These are phyloP conservation scores for Stenodera caucasica DNA, from an alignment of 2,888 invertebrate genomes.

Conservation along the genomic window DNA sequence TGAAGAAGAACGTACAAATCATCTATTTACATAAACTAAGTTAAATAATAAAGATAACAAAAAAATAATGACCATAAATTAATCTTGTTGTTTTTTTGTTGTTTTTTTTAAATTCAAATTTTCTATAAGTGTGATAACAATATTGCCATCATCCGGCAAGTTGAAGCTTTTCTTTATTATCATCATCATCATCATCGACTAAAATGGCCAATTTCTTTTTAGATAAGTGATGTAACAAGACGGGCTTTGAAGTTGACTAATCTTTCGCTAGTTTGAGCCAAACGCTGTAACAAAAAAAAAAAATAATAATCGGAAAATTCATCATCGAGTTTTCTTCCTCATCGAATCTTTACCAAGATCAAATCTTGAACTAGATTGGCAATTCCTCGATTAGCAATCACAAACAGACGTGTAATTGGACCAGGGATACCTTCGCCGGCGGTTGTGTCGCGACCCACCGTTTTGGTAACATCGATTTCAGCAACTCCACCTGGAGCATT, in stretches of 20 bases:
- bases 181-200: constrained; percentile 20
- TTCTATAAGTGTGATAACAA: constrained; percentile 23
- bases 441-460: constrained; percentile 57
- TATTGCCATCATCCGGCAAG: constrained; percentile 14
- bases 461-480: constrained; percentile 58
- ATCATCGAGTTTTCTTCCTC: neutral
- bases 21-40: constrained; percentile 41
- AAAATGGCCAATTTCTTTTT: constrained; percentile 52
- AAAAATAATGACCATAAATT: constrained; percentile 42
- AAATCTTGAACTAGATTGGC: constrained; percentile 87
- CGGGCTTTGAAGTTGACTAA: constrained; percentile 93
- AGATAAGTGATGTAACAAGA: constrained; percentile 87
- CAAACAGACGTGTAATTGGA: constrained; percentile 82
- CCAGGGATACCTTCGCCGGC: constrained; percentile 80
- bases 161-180: constrained; percentile 17
- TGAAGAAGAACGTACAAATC: constrained; percentile 18
- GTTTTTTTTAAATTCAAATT: neutral
- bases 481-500: constrained; percentile 60
- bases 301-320: constrained; percentile 10
- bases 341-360: constrained; percentile 69
- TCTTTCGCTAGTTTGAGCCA: constrained; percentile 87
- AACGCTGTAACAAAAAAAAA: constrained; percentile 61
- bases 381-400: constrained; percentile 84
- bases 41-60: constrained; percentile 37
- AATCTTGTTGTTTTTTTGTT: constrained; percentile 15